Percentiles rank a stretch among this genome's conserved stretches.
phyloP scores from a whole-genome alignment of 1,140 invertebrate species.

The Calliphora vicina region DNA sequence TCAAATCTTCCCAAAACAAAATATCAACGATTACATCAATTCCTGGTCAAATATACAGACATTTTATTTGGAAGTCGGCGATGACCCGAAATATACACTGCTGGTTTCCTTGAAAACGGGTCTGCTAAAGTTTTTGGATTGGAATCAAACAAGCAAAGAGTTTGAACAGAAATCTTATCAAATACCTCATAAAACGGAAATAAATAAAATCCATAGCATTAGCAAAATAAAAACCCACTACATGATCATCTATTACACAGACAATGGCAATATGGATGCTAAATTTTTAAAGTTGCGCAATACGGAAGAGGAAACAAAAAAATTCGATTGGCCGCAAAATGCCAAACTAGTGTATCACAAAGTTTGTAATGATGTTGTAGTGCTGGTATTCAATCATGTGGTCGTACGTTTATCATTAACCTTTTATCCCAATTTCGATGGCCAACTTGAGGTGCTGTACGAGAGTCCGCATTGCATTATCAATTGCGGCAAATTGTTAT shows the following conservation, averaged over 20 bases:
- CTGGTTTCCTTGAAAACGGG: constrained; percentile 20
- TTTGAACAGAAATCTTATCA: not conserved
- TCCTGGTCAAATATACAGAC: not conserved
- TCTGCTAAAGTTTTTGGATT: constrained; percentile 24
- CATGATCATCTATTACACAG: constrained; percentile 30
- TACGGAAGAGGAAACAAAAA: constrained; percentile 9
- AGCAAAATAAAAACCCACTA: constrained; percentile 44
- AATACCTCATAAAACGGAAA: not conserved
- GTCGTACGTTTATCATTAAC: constrained; percentile 29
- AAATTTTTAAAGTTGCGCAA: constrained; percentile 19
- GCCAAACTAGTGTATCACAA: constrained; percentile 40
- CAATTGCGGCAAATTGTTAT: constrained; percentile 49
- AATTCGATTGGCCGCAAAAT: constrained; percentile 24
- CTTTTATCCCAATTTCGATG: not conserved
- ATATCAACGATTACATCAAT: not conserved
- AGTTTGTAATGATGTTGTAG: constrained; percentile 34
- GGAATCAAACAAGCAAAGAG: not conserved
- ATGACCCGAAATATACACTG: not conserved
- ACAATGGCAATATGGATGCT: constrained; percentile 34
- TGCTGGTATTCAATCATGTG: constrained; percentile 46
- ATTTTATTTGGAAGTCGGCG: constrained; percentile 1
- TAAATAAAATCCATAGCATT: constrained; percentile 27
- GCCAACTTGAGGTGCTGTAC: constrained; percentile 36
- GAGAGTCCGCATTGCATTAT: constrained; percentile 40
- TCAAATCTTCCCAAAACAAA: not conserved